phyloP scores from a whole-genome alignment of 2,113 vertebrate species.

The Uria lomvia region DNA sequence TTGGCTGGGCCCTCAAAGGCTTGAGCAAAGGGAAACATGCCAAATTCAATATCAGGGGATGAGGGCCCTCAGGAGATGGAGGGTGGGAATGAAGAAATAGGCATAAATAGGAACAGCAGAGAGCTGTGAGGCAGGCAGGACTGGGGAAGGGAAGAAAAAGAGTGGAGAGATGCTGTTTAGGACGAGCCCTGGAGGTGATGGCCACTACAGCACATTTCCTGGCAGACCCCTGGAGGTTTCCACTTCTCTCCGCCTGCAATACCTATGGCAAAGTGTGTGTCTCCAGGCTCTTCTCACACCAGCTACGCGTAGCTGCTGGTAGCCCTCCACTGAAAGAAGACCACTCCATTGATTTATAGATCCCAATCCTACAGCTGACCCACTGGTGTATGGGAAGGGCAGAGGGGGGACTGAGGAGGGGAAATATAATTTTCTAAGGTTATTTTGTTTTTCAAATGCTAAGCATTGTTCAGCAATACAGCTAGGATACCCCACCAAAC shows the following conservation, averaged over 20 bases:
- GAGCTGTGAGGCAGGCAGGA: neutral
- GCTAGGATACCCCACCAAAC: neutral
- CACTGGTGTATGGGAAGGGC: neutral
- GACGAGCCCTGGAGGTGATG: neutral
- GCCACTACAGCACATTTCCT: neutral
- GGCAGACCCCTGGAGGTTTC: neutral
- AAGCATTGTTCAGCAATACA: neutral
- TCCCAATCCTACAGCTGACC: neutral
- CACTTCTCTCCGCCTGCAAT: neutral
- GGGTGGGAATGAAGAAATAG: neutral
- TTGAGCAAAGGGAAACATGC: neutral
- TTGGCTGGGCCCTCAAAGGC: neutral
- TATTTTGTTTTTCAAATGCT: neutral
- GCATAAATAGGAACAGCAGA: neutral
- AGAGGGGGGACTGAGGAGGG: neutral
- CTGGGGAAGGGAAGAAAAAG: neutral
- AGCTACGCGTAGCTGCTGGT: neutral
- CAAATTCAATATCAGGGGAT: neutral
- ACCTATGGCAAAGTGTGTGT: neutral
- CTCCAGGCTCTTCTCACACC: neutral
- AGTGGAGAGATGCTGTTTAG: neutral
- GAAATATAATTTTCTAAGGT: neutral
- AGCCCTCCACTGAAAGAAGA: neutral
- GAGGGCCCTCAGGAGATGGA: neutral
- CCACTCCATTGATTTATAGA: rapidly evolving